Evolutionary conservation across 2,113 vertebrate species (phyloP).

Genomic region (Serinus canaria): DNA sequence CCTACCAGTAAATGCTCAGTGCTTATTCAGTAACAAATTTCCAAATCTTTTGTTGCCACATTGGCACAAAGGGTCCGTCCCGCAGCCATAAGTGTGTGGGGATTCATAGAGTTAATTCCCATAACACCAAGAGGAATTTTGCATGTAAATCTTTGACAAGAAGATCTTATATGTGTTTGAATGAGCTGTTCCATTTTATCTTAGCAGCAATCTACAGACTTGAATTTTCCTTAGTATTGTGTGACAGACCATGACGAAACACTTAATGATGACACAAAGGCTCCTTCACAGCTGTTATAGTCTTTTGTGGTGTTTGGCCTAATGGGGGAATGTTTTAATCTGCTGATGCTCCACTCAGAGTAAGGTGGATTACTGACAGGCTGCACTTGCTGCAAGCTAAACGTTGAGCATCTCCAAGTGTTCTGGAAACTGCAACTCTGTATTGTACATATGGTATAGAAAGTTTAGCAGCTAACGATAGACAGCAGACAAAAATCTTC

Average conservation of each 20-base stretch:
- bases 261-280: background rate
- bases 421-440: background rate
- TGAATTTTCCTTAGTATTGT: background rate
- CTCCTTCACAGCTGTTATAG: background rate
- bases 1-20: background rate
- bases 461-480: background rate
- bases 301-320: background rate
- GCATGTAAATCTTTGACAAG: background rate
- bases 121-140: background rate
- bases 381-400: background rate
- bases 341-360: background rate
- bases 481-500: background rate
- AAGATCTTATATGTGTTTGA: background rate
- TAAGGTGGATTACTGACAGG: background rate
- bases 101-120: background rate
- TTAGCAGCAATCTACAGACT: background rate
- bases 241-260: conserved; percentile 9
- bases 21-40: background rate
- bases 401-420: background rate
- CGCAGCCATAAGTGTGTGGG: background rate
- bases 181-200: background rate
- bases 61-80: background rate
- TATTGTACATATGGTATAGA: background rate
- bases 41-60: background rate
- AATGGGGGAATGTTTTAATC: background rate